phyloP scores from a whole-genome alignment of 2,888 invertebrate species.

The Cephus nigrinus region DNA sequence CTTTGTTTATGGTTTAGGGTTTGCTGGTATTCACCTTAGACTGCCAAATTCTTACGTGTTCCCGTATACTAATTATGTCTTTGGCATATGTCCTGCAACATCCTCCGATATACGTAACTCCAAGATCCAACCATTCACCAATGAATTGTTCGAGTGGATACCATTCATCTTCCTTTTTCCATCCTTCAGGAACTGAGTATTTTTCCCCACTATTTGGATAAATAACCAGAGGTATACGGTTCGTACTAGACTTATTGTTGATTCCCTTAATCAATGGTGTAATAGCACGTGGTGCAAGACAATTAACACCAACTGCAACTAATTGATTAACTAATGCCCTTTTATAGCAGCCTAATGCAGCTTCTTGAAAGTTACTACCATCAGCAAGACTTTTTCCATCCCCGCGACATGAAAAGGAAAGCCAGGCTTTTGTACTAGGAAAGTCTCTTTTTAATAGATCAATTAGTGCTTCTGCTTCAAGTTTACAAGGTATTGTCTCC shows the following conservation, averaged over 20 bases:
- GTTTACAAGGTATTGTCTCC: constrained; percentile 90
- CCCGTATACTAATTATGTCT: constrained; percentile 80
- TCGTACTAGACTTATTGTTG: constrained; percentile 68
- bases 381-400: constrained; percentile 77
- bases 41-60: constrained; percentile 70
- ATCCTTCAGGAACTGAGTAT: constrained; percentile 73
- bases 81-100: constrained; percentile 90
- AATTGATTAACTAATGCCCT: constrained; percentile 75
- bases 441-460: constrained; percentile 80
- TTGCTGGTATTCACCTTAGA: constrained; percentile 14
- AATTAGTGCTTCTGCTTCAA: constrained; percentile 86
- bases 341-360: constrained; percentile 75
- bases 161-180: constrained; percentile 74
- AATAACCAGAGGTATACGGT: constrained; percentile 80
- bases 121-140: constrained; percentile 83
- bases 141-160: constrained; percentile 79
- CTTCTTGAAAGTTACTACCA: constrained; percentile 83
- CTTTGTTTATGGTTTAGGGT: not conserved
- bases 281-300: constrained; percentile 78
- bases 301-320: constrained; percentile 91
- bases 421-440: constrained; percentile 85
- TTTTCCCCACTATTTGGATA: constrained; percentile 94
- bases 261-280: constrained; percentile 72
- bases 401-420: constrained; percentile 84
- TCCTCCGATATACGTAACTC: constrained; percentile 88